Base-by-base conservation (phyloP, 2,113 vertebrate species). In the Tyto alba region DNA sequence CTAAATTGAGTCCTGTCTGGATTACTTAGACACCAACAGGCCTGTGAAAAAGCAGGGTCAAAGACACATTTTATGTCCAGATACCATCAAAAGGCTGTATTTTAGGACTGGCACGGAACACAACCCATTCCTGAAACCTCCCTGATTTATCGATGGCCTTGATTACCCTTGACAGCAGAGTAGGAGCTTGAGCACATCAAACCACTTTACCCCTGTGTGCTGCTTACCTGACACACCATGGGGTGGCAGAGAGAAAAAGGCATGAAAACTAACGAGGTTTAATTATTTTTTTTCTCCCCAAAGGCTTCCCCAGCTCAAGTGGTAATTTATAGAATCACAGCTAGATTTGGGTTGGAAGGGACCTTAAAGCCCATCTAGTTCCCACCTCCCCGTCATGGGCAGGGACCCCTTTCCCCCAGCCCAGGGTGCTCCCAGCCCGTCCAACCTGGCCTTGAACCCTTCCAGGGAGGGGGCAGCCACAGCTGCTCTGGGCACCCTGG, bases 21-120 rank as follows among this genome's bases (percentile, higher is more conserved):
- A 85, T 76, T 94, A 86, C 78, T 94, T 82, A 43, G 55, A 94
- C 43, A 80, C 36, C 80, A 95, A 90, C 56, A 79, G 66, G 91
- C 27, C 78, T 91, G 85, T 76, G 85, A 71, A 82, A 96, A 85
- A 88, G 76, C 79, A 90, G 85, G 83, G 95, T 96, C 91, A 96
- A 89, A 96, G 83, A 78, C 87, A 81, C 89, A 96, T 96, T 96
- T 96, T 80, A 96, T n/a, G 63, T 88, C 79, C 74, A 67, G 88
- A 84, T 69, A 88, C 17, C 38, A 77, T 81, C 57, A 90, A 93
- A 91, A 78, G 68, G 78, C 59, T 74, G 85, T 96, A 97, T 96
- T 96, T 95, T 95, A 93, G 88, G 64, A 82, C 43, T 68, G 76
- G 85, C 52, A 12, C 27, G 16, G 93, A 94, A 90, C 50, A 96